Base-by-base conservation (phyloP, 2,888 invertebrate species). In the Eupeodes luniger region DNA sequence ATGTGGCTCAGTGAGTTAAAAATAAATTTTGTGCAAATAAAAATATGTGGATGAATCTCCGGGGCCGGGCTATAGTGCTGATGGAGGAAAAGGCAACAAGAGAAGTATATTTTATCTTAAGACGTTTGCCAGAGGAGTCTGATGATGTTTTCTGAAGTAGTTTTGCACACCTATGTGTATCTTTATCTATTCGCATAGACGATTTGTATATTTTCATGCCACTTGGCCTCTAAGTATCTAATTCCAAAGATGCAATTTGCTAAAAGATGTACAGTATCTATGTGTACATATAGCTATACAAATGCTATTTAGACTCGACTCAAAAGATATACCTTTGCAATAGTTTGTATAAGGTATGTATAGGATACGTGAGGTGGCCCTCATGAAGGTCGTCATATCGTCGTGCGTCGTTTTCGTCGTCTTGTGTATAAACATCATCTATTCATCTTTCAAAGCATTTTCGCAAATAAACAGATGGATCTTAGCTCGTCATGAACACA, bases 221-320 rank as follows among this genome's bases (percentile, higher is more conserved):
- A 74, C 69, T 81, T 75, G 85, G 82, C 85, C 85, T 85, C 78
- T 75, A 74, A 85, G 78, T 85, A 82, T 87, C 86, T 79, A 61
- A 83, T 80, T 79, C 75, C 59, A 61, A 70, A 40, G 61, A 70
- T 61, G 59, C 72, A 72, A 59, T 69, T 19, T 44, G 75, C 51
- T 55, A 16, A 34, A 51, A 69, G 69, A 62, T 67, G 57, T 53
- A 67, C 49, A 34, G 2, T 34, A 16, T 53, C 27, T 27, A 27
- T 27, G 27, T 27, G 2, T 27, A 3, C 27, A 27, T 27, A 27
- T 27, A 27, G 27, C 27, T 27, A n/a, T 19, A 47, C 27, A 44
- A 61, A 47, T 67, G 36, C 44, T 6, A 34, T 66, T 67, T 66
- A 77, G 19, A 36, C 40, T 40, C 40, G 9, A 40, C 1, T 47